A percentile compares a stretch with the other conserved stretches of the same genome.
Conservation (phyloP, 2,113 vertebrate species). For the Lampris megalopsis region DNA sequence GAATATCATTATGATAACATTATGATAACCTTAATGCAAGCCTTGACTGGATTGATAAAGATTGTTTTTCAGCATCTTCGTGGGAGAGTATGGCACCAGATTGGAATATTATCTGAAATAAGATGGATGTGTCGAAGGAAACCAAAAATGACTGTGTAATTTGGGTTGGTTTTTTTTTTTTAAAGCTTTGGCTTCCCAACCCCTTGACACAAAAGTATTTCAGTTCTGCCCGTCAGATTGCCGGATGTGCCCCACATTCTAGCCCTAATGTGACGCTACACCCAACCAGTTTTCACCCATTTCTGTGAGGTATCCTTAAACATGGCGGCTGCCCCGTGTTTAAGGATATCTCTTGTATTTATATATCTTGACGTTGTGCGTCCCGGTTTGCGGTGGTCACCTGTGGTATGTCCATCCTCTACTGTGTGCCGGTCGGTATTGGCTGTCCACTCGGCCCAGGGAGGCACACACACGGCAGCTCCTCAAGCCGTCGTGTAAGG, state of each 20-base stretch:
- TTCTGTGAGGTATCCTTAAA: constrained; percentile 19
- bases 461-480: constrained; percentile 39
- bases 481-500: constrained; percentile 54
- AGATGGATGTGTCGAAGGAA: too few relatives aligned
- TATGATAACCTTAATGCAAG: too few relatives aligned
- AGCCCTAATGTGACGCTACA: background rate
- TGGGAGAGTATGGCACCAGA: too few relatives aligned
- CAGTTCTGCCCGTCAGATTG: constrained; percentile 25
- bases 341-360: too few relatives aligned
- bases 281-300: background rate
- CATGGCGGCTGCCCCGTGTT: background rate
- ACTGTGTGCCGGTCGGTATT: constrained; percentile 44
- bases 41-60: too few relatives aligned
- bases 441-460: constrained; percentile 38
- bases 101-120: too few relatives aligned
- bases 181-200: background rate
- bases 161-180: background rate
- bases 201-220: background rate
- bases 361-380: background rate
- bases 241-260: constrained; percentile 22
- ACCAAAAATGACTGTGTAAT: background rate
- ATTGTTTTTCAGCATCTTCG: too few relatives aligned
- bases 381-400: constrained; percentile 16
- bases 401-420: constrained; percentile 6
- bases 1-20: too few relatives aligned